Evolutionary conservation across 2,797 vertebrate genomes (phyloP), one percentile per base, ranked within the genome.

Genomic region (Anabacerthia variegaticeps): DNA sequence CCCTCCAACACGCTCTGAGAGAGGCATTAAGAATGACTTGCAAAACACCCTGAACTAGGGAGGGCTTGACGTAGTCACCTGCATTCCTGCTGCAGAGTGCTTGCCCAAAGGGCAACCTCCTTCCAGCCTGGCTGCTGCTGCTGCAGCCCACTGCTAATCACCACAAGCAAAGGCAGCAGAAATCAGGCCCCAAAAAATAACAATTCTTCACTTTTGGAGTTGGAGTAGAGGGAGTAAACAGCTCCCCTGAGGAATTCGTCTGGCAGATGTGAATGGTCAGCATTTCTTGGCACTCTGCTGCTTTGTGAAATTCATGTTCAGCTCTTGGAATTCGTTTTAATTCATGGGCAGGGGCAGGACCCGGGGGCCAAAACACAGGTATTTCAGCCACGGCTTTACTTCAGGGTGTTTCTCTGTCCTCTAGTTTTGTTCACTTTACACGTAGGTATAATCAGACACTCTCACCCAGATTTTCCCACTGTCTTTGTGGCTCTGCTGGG

Each of bases 251-350:
- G 55, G 75, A 90, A 78, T 91, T 75, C 3, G 3, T 77, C 87
- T 88, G 93, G 92, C 81, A 92, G 93, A 84, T 76, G 49, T 62
- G 85, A 96, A 91, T 56, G 94, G 90, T 93, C 88, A 92, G 68
- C 43, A 49, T 75, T 86, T 96, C 94, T 93, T 94, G 87, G 93
- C 89, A 92, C 63, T 76, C 78, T 1, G 14, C 51, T 93, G 69
- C 85, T 68, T 85, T 92, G 51, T 71, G 79, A 96, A 92, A 92
- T 62, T 85, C 81, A 92, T 41, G 88, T 91, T 96, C 78, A 84
- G 78, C 89, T 94, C 84, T 67, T 1, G 10, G 66, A 92, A 76
- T 69, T 92, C 66, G 72, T 37, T 37, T 82, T 69, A 78, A 92
- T 75, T 95, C 77, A 79, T 6, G 34, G 44, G 52, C 59, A 95